Conservation (phyloP, 1,140 invertebrate species). For the Sinella curviseta region DNA sequence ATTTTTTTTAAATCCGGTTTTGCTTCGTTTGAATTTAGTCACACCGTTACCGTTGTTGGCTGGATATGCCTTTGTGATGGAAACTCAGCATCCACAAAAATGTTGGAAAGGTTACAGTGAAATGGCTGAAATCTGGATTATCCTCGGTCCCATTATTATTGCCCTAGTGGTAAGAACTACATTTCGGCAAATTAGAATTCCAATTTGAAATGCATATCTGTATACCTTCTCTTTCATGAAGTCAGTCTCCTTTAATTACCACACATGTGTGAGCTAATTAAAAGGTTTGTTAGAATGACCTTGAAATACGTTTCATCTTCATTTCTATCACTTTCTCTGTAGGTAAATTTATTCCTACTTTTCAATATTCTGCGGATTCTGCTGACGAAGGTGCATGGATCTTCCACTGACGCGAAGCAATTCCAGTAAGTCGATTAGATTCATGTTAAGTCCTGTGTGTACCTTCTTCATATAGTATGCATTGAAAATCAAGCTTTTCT, state of each 20-base stretch:
- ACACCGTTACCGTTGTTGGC: constrained; percentile 45
- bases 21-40: not conserved
- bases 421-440: constrained; percentile 51
- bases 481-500: not conserved
- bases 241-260: no score
- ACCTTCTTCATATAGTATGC: not conserved
- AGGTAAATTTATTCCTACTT: constrained; percentile 59
- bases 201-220: not conserved
- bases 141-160: constrained; percentile 56
- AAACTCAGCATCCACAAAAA: constrained; percentile 48
- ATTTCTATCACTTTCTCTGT: no score
- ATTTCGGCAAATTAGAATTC: not conserved
- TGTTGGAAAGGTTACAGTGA: constrained; percentile 58
- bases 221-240: not conserved
- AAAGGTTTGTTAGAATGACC: no score
- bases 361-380: constrained; percentile 60
- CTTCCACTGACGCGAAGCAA: constrained; percentile 53
- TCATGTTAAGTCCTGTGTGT: no score
- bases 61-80: constrained; percentile 55
- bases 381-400: constrained; percentile 56
- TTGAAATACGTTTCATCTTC: no score
- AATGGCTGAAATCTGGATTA: constrained; percentile 55
- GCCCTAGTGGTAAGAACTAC: constrained; percentile 38
- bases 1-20: not conserved
- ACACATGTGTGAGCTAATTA: no score